Evolutionary conservation across 2,113 vertebrate genomes (phyloP).

Genomic region (Peromyscus polionotus): DNA sequence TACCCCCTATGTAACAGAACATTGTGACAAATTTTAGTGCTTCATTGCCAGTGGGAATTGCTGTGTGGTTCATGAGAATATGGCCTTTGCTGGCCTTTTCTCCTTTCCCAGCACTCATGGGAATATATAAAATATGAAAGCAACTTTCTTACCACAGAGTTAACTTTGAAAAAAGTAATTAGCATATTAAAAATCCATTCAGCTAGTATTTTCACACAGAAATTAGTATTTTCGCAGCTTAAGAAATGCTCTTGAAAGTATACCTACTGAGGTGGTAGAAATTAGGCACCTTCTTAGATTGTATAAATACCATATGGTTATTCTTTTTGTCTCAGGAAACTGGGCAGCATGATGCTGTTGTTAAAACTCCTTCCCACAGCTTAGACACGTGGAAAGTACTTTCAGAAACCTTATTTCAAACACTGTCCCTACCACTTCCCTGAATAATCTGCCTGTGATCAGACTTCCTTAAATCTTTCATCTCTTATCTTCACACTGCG

Average conservation of each 20-base stretch:
- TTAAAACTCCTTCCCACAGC: neutral
- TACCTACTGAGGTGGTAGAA: neutral
- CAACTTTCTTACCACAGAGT: conserved; percentile 3
- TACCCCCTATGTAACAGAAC: neutral
- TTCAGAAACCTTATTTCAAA: neutral
- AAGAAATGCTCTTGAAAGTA: neutral
- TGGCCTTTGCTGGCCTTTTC: conserved; percentile 67
- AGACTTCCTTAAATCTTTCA: neutral
- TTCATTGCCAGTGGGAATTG: conserved; percentile 31
- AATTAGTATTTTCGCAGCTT: neutral
- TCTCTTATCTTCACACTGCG: conserved; percentile 1
- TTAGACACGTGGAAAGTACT: neutral
- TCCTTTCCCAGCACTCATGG: conserved; percentile 14
- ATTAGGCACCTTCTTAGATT: neutral
- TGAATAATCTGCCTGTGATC: neutral
- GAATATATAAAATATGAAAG: conserved; percentile 57
- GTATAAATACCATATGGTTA: neutral
- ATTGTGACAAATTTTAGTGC: neutral
- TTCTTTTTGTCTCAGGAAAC: neutral
- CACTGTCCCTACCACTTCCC: neutral
- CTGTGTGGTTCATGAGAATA: conserved; percentile 46
- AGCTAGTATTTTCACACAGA: conserved; percentile 51
- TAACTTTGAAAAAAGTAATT: conserved; percentile 47
- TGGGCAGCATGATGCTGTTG: neutral
- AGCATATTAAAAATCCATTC: neutral